Evolutionary conservation across 2,888 invertebrate genomes (phyloP).

Genomic region (Eupithecia dodoneata): DNA sequence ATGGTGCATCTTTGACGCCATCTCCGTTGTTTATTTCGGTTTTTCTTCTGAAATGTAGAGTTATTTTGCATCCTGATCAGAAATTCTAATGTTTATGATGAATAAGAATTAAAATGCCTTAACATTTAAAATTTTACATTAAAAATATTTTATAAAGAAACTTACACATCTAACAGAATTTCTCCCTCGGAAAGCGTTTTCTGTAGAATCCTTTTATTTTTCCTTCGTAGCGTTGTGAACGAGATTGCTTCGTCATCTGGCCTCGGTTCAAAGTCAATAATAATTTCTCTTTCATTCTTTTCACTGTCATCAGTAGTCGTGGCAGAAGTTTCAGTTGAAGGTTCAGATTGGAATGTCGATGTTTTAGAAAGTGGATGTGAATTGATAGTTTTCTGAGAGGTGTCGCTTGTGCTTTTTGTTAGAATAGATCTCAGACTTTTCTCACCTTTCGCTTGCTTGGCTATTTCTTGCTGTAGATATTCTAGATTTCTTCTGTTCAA

Average conservation of each 20-base stretch:
- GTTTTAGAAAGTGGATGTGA: conserved; percentile 78
- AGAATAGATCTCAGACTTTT: conserved; percentile 72
- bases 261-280: conserved; percentile 94
- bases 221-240: conserved; percentile 81
- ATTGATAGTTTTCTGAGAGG: conserved; percentile 74
- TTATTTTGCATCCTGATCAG: not conserved
- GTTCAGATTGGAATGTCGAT: conserved; percentile 81
- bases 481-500: conserved; percentile 79
- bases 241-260: conserved; percentile 86
- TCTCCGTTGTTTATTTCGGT: conserved; percentile 75
- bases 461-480: conserved; percentile 81
- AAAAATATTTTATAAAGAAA: conserved; percentile 32
- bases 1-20: conserved; percentile 76
- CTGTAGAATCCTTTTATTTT: conserved; percentile 84
- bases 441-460: conserved; percentile 75
- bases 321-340: conserved; percentile 80
- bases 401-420: conserved; percentile 77
- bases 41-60: conserved; percentile 67
- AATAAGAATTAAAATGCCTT: not conserved
- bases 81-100: too few species aligned
- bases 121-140: not conserved
- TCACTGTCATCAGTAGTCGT: conserved; percentile 83
- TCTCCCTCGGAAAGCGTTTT: conserved; percentile 93
- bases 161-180: conserved; percentile 86
- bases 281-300: conserved; percentile 90